Conservation (phyloP, 2,113 vertebrate species). For the Cettia cetti region DNA sequence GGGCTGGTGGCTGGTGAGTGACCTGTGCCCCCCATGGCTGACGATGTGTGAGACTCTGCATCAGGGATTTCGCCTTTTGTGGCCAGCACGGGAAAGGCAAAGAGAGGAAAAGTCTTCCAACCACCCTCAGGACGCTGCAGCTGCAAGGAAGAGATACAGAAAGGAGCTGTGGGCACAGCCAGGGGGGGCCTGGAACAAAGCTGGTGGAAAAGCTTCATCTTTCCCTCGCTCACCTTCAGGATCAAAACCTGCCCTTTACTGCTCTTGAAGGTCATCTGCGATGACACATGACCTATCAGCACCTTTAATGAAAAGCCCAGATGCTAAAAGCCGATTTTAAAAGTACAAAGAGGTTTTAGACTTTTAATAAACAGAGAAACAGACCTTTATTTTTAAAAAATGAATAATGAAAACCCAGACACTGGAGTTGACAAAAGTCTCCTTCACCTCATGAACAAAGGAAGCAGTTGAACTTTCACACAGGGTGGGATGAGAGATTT, state of each 20-base stretch:
- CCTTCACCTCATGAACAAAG: slow-evolving; percentile 7
- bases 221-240: neutral
- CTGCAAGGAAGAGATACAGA: neutral
- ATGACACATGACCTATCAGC: slow-evolving; percentile 34
- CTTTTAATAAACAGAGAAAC: neutral
- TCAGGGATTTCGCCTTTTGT: neutral
- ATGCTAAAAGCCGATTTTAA: slow-evolving; percentile 22
- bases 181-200: neutral
- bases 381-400: neutral
- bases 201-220: neutral
- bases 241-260: slow-evolving; percentile 38
- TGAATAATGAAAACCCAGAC: neutral
- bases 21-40: neutral
- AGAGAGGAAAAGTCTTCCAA: neutral
- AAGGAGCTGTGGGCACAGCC: neutral
- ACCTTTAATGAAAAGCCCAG: slow-evolving; percentile 59
- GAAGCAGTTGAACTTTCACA: neutral
- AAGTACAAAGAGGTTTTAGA: slow-evolving; percentile 51
- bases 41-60: fast-evolving
- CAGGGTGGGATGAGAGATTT: neutral
- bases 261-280: neutral
- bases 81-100: neutral
- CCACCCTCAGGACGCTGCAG: neutral
- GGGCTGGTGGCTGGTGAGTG: neutral
- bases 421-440: neutral